Evolutionary conservation across 2,797 vertebrate species (phyloP), one percentile per base, ranked within the genome.

Genomic region (Phoxinus dragarum): DNA sequence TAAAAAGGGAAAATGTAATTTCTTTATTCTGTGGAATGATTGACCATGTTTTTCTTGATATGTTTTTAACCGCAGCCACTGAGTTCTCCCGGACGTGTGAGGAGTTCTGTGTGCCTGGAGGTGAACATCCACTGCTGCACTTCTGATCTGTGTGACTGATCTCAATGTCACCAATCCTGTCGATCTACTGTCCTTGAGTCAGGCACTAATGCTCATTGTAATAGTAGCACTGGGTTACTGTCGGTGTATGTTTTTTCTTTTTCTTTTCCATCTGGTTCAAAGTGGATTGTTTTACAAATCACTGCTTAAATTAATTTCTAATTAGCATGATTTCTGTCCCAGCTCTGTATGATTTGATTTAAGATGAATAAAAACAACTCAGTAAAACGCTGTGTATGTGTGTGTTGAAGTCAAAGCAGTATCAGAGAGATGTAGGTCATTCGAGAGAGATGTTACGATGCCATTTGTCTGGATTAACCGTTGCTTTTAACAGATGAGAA

Each of bases 401-500:
- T 88, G 42, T 76, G 89, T 89, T 61, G 89, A 89, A 76, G 90
- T 92, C 87, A 90, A 36, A 74, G 86, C 61, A 81, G 86, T 88
- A 73, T 52, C 77, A 49, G 27, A 87, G 83, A 69, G 86, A 91
- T 90, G 82, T 92, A 90, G 90, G 92, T 92, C 89, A 74, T 86
- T 88, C 49, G 76, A 86, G 86, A 90, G 82, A 78, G 86, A 76
- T 56, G 52, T 52, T 77, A 67, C 17, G 59, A 11, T 52, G 71
- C 88, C 34, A 54, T 16, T 40, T 38, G 38, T 44, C 82, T 77
- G 76, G 86, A 89, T 91, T 90, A 82, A 67, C 71, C 61, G 14
- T 5, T 38, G 76, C 80, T 73, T 84, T 81, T 49, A 80, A 61
- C 31, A 38, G 42, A 75, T 76, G 56, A 14, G 6, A 52, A 19